Evolutionary conservation across 2,113 vertebrate species (phyloP).

Genomic region (Alethe castanea): DNA sequence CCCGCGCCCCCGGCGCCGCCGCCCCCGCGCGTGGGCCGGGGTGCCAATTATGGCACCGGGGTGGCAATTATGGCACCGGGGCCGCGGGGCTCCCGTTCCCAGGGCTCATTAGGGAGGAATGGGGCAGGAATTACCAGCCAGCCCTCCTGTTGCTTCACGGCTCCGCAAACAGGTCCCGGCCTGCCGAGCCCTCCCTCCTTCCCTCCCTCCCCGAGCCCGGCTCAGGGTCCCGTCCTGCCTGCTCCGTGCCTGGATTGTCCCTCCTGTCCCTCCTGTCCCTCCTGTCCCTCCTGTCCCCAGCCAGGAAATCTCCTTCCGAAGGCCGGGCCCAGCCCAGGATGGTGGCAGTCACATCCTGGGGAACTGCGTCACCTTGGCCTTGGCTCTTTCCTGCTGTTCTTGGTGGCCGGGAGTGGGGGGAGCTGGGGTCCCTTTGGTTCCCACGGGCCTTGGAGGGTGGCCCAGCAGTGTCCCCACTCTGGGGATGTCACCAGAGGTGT

Average conservation of each 20-base stretch:
- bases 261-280: neutral
- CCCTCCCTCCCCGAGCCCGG: neutral
- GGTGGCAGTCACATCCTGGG: neutral
- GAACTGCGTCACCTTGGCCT: neutral
- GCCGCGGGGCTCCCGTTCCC: neutral
- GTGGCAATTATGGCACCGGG: neutral
- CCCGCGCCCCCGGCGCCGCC: neutral
- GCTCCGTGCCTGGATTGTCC: neutral
- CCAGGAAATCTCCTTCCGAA: neutral
- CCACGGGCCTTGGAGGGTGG: neutral
- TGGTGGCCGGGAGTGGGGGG: rapidly evolving
- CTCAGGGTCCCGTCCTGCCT: neutral
- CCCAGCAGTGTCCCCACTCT: rapidly evolving
- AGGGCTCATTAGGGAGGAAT: conserved; percentile 21
- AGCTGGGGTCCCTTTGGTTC: neutral
- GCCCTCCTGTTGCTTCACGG: neutral
- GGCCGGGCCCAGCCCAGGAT: neutral
- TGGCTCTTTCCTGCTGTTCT: neutral
- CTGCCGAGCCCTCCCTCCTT: neutral
- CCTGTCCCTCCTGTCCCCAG: neutral
- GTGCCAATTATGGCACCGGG: neutral
- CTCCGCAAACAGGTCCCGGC: neutral
- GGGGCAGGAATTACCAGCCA: conserved; percentile 22
- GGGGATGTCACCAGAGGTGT: neutral
- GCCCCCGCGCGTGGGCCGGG: neutral